These are phyloP conservation scores for Drosophila jambulina DNA, from an alignment of 1,140 invertebrate species.

Conservation along the genomic window DNA sequence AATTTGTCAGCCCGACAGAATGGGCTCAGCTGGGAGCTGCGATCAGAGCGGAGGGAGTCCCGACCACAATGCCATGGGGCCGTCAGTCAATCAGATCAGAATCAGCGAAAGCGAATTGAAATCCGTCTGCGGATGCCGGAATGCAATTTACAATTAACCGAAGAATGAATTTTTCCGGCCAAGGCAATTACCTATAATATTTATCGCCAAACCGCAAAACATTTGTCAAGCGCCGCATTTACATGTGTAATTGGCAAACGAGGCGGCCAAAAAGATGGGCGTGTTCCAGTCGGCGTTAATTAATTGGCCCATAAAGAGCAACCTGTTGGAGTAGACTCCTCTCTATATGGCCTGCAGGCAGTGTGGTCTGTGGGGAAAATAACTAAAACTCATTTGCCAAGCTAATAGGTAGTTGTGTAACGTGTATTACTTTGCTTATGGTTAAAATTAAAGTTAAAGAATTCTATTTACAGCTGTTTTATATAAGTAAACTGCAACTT, in stretches of 20 bases:
- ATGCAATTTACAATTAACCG: constrained; percentile 66
- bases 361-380: constrained; percentile 8
- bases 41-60: background rate
- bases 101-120: constrained; percentile 58
- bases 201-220: constrained; percentile 66
- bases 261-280: constrained; percentile 13
- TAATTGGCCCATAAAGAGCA: constrained; percentile 55
- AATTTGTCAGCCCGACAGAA: constrained; percentile 69
- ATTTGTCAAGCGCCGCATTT: constrained; percentile 62
- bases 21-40: background rate
- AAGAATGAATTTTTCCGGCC: constrained; percentile 37
- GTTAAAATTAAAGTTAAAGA: background rate
- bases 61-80: constrained; percentile 48
- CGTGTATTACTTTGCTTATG: background rate
- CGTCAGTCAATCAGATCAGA: constrained; percentile 69
- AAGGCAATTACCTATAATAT: constrained; percentile 70
- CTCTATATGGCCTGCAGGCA: constrained; percentile 25
- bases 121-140: constrained; percentile 21
- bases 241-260: constrained; percentile 50
- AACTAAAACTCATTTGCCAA: background rate
- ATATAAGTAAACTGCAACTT: too few relatives aligned
- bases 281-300: constrained; percentile 52
- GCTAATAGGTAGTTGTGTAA: too few relatives aligned
- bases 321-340: constrained; percentile 32
- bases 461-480: background rate